Evolutionary conservation across 2,797 vertebrate genomes (phyloP).

Genomic region (Crenichthys baileyi): DNA sequence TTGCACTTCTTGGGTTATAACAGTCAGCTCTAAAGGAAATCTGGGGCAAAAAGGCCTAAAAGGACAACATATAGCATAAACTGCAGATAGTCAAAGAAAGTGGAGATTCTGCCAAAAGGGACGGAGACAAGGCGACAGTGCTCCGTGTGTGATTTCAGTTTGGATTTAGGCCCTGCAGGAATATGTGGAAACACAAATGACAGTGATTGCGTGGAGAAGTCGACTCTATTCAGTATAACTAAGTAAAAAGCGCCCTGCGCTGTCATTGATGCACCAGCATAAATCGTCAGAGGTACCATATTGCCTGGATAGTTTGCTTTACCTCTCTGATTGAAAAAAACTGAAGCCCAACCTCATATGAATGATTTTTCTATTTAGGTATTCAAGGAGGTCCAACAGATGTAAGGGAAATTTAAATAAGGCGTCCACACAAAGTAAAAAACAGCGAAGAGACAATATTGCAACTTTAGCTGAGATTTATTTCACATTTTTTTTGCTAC

Average conservation of each 20-base stretch:
- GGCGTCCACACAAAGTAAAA: constrained; percentile 11
- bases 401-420: not conserved
- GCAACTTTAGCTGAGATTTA: constrained; percentile 75
- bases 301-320: constrained; percentile 40
- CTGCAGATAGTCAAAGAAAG: constrained; percentile 76
- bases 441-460: constrained; percentile 57
- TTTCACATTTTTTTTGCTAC: constrained; percentile 74
- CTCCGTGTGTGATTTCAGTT: constrained; percentile 80
- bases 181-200: constrained; percentile 78
- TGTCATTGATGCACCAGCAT: constrained; percentile 64
- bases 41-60: constrained; percentile 78
- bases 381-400: constrained; percentile 11
- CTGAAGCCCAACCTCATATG: constrained; percentile 23
- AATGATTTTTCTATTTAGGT: constrained; percentile 9
- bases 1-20: constrained; percentile 68
- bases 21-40: constrained; percentile 72
- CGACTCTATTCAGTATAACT: constrained; percentile 73
- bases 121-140: constrained; percentile 79
- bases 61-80: constrained; percentile 77
- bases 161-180: constrained; percentile 77
- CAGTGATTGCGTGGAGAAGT: constrained; percentile 77
- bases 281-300: constrained; percentile 64
- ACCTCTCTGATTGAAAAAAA: constrained; percentile 41
- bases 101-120: constrained; percentile 81
- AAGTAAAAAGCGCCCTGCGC: constrained; percentile 67